Evolutionary conservation across 2,888 invertebrate genomes (phyloP), one percentile per base, ranked within the genome.

Genomic region (Oegoconia quadripuncta): DNA sequence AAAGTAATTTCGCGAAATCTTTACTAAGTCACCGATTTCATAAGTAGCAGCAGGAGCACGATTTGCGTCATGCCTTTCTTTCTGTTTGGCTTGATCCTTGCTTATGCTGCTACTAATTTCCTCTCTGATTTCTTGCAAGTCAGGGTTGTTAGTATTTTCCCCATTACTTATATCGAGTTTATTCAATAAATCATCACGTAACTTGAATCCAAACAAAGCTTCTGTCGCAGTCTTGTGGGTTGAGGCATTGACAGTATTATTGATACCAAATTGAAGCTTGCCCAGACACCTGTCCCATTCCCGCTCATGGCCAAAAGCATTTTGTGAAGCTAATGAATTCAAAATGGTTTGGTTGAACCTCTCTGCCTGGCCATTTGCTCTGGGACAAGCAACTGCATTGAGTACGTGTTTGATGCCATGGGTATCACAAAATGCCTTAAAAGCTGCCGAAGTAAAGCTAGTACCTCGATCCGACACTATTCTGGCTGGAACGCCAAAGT

Each of bases 391-490:
- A n/a, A n/a, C 50, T 6, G 50, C 48, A 23, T 75, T 64, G 18
- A 47, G 17, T 18, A 50, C 18, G 40, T 55, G 52, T 34, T 48
- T 52, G 5, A 55, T 42, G 1, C 50, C 50, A 8, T 62, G 50
- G 12, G 61, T 49, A 4, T 43, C 29, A 41, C 70, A 76, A 39
- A 48, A 50, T 3, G 45, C 41, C 34, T 52, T 40, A 37, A 78
- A 80, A 2, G 34, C 27, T n/a, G 53, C 46, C 1, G 68, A 60
- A 0, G 73, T 78, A 37, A 69, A 77, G 4, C 56, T 53, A 8
- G 65, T 60, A n/a, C 75, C 74, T 18, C 63, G 43, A 40, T 80
- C 76, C 1, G 62, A 57, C n/a, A 78, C 61, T 7, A 74, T 37
- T 30, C 41, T 34, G 4, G 36, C 11, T 8, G 48, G 46, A 6